These are phyloP conservation scores for Proterorhinus semilunaris DNA, from an alignment of 2,113 vertebrate species.

Conservation along the genomic window DNA sequence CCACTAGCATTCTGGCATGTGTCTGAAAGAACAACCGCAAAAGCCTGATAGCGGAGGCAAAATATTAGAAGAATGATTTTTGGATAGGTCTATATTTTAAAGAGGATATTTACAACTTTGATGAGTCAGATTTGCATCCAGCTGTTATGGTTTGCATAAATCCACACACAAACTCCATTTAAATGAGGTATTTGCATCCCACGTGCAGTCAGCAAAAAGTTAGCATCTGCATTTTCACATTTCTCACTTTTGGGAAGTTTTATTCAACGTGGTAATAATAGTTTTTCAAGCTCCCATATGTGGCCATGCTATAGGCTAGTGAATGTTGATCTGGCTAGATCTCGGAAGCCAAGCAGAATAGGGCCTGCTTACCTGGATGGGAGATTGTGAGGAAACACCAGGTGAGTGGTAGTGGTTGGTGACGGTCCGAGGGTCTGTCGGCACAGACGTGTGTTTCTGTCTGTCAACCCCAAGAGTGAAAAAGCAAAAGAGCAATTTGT, in stretches of 20 bases:
- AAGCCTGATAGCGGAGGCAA: constrained; percentile 4
- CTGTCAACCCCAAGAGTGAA: no score
- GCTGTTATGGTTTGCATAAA: constrained; percentile 18
- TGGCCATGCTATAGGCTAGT: no score
- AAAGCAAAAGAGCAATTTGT: no score
- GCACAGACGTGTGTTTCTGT: no score
- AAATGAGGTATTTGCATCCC: constrained; percentile 36
- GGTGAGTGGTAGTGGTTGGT: no score
- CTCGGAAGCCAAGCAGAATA: no score
- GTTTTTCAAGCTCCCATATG: no score
- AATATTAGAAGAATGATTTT: constrained; percentile 23
- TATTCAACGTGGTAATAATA: background rate
- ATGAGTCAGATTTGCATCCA: constrained; percentile 6
- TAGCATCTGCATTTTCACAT: background rate
- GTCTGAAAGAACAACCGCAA: constrained; percentile 52
- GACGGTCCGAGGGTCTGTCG: no score
- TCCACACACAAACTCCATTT: constrained; percentile 4
- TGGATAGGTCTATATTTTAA: constrained; percentile 33
- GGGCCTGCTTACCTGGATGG: no score
- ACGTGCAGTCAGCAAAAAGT: background rate
- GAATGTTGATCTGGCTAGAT: no score
- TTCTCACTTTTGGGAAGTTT: background rate
- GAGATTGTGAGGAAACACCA: no score
- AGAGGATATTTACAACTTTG: constrained; percentile 22
- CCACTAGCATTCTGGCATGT: constrained; percentile 46